phyloP scores from a whole-genome alignment of 2,113 vertebrate genomes.

The Brachypteracias leptosomus region DNA sequence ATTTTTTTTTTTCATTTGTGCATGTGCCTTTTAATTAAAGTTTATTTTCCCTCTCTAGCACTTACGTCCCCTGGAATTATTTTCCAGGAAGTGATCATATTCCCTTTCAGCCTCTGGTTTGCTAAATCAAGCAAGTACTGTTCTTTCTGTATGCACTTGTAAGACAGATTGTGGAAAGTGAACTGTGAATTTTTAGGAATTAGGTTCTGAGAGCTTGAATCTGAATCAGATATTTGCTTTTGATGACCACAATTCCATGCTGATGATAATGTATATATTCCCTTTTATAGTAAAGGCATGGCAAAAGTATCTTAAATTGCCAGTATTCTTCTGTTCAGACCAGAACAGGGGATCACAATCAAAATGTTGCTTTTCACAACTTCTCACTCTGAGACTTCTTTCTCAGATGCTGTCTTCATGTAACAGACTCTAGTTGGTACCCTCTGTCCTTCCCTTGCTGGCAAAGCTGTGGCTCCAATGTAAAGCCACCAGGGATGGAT shows the following conservation, averaged over 20 bases:
- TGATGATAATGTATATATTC: not conserved
- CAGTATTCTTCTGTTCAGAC: not conserved
- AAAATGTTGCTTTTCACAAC: not conserved
- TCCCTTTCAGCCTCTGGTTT: conserved; percentile 1
- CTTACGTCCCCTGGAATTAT: not conserved
- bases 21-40: conserved; percentile 39
- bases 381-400: not conserved
- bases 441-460: not conserved
- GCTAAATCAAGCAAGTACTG: not conserved
- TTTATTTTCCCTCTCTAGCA: conserved; percentile 11
- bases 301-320: not conserved
- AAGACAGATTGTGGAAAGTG: not conserved
- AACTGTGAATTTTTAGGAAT: conserved; percentile 22
- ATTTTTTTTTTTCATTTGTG: not conserved
- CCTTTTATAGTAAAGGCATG: not conserved
- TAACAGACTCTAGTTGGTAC: not conserved
- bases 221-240: conserved; percentile 3
- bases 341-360: not conserved
- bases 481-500: not conserved
- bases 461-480: not conserved
- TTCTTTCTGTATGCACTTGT: not conserved
- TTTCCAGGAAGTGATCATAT: not conserved
- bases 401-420: not conserved
- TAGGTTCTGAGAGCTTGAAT: not conserved
- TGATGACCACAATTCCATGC: not conserved